Base-by-base conservation (phyloP, 2,113 vertebrate genomes). In the Microcebus jonahi region DNA sequence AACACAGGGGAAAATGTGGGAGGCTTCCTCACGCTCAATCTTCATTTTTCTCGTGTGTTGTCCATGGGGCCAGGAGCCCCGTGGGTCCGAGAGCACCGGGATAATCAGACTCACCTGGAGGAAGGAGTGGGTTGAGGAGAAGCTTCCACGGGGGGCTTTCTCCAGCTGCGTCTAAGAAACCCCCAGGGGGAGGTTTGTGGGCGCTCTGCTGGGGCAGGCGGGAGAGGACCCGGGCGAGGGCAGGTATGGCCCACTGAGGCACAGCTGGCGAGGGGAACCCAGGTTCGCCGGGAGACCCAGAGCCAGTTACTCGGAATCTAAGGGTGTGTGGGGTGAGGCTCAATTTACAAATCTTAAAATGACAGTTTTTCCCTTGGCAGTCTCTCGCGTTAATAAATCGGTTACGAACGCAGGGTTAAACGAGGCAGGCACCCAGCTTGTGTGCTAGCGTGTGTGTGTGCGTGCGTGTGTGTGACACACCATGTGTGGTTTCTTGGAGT, bases 401-500 rank as follows among this genome's bases (percentile, higher is more conserved):
- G 76, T 76, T 80, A 63, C 2, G 31, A 92, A 97, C 31, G 53
- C 77, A 90, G 88, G 91, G 84, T 95, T 96, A 81, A 87, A 88
- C 57, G 84, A 94, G 93, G 80, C 87, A 88, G 97, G 61, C 59
- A 67, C 79, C 73, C 48, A 82, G 71, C 55, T 11, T 84, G 55
- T 55, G 57, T 25, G 77, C 65, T 90, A n/a, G 68, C 3, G 15
- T 95, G 65, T 17, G 73, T n/a, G 50, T 83, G 61, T 53, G 57
- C 27, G 81, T 79, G 92, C 29, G n/a, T 71, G 81, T 86, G 86
- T 80, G 89, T 31, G 39, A 36, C n/a, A n/a, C 8, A 63, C 11
- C 81, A 87, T 65, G 91, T 98, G 76, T 79, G 92, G 12, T 76
- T 96, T 94, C 94, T 93, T 34, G 59, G 90, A 95, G 77, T 59